Percentiles rank a stretch among this genome's conserved stretches.
phyloP scores from a whole-genome alignment of 1,140 invertebrate species.

The Eumeta japonica region DNA sequence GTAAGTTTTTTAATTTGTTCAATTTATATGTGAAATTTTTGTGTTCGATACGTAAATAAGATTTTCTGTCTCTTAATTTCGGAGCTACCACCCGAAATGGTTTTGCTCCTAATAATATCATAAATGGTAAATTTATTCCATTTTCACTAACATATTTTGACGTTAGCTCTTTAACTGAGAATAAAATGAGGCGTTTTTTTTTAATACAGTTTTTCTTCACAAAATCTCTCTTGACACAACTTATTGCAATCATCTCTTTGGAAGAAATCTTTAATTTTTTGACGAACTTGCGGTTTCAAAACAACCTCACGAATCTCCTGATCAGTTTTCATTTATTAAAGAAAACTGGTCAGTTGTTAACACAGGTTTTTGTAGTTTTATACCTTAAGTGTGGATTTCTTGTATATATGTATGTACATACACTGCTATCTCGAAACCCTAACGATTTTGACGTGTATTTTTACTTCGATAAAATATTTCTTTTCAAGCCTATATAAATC shows the following conservation, averaged over 20 bases:
- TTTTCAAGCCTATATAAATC: no score
- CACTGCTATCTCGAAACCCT: no score
- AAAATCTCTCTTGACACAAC: slow-evolving; percentile 18
- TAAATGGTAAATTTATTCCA: slow-evolving; percentile 8
- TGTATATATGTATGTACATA: no score
- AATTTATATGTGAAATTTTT: slow-evolving; percentile 15
- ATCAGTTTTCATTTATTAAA: slow-evolving; percentile 19
- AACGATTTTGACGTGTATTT: no score
- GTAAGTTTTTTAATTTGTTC: no score
- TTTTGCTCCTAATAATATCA: slow-evolving; percentile 10
- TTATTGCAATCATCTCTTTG: slow-evolving; percentile 18
- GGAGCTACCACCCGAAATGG: slow-evolving; percentile 11
- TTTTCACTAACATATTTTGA: slow-evolving; percentile 9
- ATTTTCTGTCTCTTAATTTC: slow-evolving; percentile 14
- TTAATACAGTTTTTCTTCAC: slow-evolving; percentile 14
- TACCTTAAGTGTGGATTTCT: no score
- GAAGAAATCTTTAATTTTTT: slow-evolving; percentile 18
- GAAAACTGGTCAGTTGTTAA: no score
- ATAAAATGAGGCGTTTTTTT: slow-evolving; percentile 14
- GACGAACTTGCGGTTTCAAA: slow-evolving; percentile 13
- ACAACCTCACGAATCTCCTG: slow-evolving; percentile 15
- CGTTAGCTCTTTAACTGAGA: slow-evolving; percentile 8
- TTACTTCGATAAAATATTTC: no score
- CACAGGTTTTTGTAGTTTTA: no score
- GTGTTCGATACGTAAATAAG: slow-evolving; percentile 17